phyloP scores from a whole-genome alignment of 2,888 invertebrate genomes.

The Pandemis corylana region DNA sequence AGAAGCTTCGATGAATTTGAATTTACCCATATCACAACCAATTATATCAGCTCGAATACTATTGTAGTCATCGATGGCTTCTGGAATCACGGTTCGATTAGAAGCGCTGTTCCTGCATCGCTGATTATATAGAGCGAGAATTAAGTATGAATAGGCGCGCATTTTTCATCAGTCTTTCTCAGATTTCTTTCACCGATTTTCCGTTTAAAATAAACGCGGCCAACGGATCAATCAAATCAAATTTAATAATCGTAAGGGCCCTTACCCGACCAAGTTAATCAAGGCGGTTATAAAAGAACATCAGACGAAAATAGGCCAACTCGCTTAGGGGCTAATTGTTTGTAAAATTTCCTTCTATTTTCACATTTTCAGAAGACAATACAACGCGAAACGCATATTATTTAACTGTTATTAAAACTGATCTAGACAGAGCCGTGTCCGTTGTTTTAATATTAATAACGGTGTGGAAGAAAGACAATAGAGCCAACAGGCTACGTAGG shows the following conservation, averaged over 20 bases:
- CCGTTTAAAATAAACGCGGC: background rate
- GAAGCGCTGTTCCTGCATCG: constrained; percentile 8
- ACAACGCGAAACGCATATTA: background rate
- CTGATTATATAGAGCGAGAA: constrained; percentile 18
- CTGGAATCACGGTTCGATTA: background rate
- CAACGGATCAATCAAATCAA: constrained; percentile 6
- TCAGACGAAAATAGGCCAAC: constrained; percentile 6
- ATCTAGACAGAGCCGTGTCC: constrained; percentile 12
- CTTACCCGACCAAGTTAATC: background rate
- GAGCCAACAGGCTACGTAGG: constrained; percentile 15
- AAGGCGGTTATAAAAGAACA: constrained; percentile 9
- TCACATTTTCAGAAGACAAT: constrained; percentile 1
- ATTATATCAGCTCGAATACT: background rate
- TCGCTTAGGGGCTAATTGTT: constrained; percentile 7
- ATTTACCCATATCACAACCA: background rate
- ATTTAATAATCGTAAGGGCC: constrained; percentile 10
- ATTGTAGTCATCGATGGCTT: background rate
- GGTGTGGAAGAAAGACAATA: constrained; percentile 26
- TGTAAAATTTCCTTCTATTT: constrained; percentile 9
- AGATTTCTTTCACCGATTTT: constrained; percentile 2
- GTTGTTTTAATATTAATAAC: constrained; percentile 33
- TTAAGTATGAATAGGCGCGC: constrained; percentile 6
- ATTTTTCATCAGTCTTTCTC: constrained; percentile 6
- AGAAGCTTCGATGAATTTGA: background rate
- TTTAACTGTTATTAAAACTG: constrained; percentile 3